phyloP scores from a whole-genome alignment of 1,140 invertebrate genomes.

The Camponotus pennsylvanicus region DNA sequence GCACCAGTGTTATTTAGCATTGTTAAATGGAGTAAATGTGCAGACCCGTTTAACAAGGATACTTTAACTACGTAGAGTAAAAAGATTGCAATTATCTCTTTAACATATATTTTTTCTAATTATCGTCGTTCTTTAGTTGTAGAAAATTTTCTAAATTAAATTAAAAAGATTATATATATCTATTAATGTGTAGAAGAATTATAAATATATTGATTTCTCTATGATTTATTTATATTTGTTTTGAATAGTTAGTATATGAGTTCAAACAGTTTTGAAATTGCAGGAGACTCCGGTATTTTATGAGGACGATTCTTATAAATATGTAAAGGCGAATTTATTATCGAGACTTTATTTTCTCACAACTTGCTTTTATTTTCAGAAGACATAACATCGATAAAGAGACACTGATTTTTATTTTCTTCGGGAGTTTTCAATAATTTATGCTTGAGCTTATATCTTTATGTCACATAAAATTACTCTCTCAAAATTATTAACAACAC shows the following conservation, averaged over 20 bases:
- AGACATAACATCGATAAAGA: conserved; percentile 35
- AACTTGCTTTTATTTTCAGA: conserved; percentile 30
- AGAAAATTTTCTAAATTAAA: background rate
- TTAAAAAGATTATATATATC: conserved; percentile 6
- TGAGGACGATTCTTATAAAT: background rate
- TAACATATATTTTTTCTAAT: background rate
- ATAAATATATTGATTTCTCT: background rate
- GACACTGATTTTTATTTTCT: conserved; percentile 5
- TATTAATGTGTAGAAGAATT: background rate
- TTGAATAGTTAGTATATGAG: background rate
- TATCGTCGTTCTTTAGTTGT: background rate
- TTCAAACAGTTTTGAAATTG: background rate
- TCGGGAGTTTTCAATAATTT: background rate
- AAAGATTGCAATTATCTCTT: background rate
- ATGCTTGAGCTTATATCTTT: background rate
- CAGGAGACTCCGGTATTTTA: background rate
- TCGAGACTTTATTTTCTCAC: background rate
- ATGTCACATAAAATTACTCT: conserved; percentile 14
- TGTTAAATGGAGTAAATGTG: background rate
- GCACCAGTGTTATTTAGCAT: background rate
- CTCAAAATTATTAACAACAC: conserved; percentile 30
- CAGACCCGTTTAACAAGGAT: background rate
- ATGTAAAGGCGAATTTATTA: background rate
- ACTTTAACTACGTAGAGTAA: background rate
- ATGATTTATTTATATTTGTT: background rate